A percentile compares a stretch with the other conserved stretches of the same genome.
Evolutionary conservation across 2,113 vertebrate species (phyloP).

Genomic region (Bucco capensis): DNA sequence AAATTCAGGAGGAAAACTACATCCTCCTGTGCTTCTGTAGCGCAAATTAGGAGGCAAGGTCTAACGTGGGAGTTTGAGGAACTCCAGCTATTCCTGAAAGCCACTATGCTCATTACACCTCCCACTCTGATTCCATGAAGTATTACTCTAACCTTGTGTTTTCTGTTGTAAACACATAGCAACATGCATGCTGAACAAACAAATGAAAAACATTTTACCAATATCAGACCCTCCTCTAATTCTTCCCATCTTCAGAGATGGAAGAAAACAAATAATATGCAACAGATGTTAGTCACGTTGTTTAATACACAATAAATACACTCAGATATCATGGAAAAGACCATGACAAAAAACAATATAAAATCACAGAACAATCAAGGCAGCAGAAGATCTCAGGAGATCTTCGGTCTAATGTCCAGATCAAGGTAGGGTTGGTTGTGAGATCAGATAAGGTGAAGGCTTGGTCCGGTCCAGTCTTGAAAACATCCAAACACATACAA

Average conservation of each 20-base stretch:
- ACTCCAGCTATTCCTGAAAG: neutral
- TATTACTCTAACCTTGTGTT: neutral
- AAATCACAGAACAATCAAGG: neutral
- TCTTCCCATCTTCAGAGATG: neutral
- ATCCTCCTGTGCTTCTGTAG: neutral
- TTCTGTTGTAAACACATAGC: conserved; percentile 5
- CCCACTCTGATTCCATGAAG: neutral
- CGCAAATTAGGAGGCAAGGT: neutral
- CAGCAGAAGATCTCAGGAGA: neutral
- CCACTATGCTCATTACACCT: neutral
- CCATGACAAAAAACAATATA: neutral
- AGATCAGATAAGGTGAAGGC: neutral
- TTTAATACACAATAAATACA: neutral
- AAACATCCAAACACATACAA: neutral
- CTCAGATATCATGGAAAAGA: neutral
- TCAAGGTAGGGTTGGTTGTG: neutral
- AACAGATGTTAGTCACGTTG: neutral
- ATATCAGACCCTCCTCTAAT: neutral
- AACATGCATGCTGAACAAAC: neutral
- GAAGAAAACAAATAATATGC: neutral
- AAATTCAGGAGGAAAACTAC: neutral
- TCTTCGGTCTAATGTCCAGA: neutral
- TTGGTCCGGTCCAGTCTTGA: neutral
- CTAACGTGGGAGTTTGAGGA: neutral
- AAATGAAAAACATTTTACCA: neutral